Evolutionary conservation across 2,113 vertebrate species (phyloP).

Genomic region (Egretta garzetta): DNA sequence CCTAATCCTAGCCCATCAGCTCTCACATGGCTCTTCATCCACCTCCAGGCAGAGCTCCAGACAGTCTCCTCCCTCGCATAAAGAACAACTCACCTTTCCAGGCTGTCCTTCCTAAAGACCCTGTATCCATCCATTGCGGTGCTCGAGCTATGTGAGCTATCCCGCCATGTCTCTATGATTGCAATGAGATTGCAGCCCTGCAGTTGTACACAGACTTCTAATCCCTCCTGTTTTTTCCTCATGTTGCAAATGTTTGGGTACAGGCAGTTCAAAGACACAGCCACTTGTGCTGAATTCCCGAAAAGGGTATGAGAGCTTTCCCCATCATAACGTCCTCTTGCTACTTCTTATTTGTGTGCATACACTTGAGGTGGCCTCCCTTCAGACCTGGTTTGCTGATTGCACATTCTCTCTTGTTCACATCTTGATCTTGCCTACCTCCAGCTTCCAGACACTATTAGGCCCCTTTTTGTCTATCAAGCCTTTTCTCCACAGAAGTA

Average conservation of each 20-base stretch:
- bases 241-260: background rate
- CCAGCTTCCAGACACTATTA: background rate
- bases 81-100: background rate
- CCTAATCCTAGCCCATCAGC: background rate
- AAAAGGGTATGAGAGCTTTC: background rate
- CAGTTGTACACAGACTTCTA: background rate
- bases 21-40: background rate
- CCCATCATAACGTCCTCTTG: background rate
- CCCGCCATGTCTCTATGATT: no score
- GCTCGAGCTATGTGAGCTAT: background rate
- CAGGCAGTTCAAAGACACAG: background rate
- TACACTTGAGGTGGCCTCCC: background rate
- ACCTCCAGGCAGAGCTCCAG: background rate
- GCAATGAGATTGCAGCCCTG: background rate
- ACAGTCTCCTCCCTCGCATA: background rate
- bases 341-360: background rate
- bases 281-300: background rate
- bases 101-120: background rate
- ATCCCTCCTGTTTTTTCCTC: background rate
- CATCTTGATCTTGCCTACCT: background rate
- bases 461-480: background rate
- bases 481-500: background rate
- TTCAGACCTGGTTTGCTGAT: background rate
- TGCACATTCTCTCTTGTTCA: background rate
- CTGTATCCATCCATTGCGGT: background rate